Base-by-base conservation (phyloP, 1,140 invertebrate species). In the Agrypnia vestita region DNA sequence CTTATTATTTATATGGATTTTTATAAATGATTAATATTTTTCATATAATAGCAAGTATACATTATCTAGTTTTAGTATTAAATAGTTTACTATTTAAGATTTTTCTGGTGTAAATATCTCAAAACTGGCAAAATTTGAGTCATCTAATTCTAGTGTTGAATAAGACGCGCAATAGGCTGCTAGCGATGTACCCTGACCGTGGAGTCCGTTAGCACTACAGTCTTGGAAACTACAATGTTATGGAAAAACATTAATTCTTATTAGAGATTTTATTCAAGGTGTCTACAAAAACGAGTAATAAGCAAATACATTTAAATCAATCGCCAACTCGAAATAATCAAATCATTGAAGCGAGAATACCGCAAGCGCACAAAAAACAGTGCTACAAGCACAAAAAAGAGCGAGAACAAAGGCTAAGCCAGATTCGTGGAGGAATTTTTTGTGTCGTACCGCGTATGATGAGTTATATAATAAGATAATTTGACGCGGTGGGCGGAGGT, bases 381-480 rank as follows among this genome's bases (percentile, higher is more conserved):
- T 71, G 46, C 25, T 46, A 71, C 49, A 49, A 12, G 46, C 47
- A 74, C 53, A 74, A 74, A 74, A 56, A 74, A 43, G 21, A 56
- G 53, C 19, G 71, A 56, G 71, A 74, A 74, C 71, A 74, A 74
- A 56, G 71, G 51, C 49, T 15, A 15, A 12, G 35, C 10, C 21
- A 74, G 35, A 15, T 25, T 43, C 21, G 49, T 62, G 61, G 19
- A 8, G 4, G 53, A 55, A 55, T 74, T 74, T 55, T 10, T 72
- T 7, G 17, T 51, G 69, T 53, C 46, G 46, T 56, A 55, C 51
- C 51, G 53, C 71, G n/a, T 15, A 44, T 35, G 71, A 55, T 44
- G 71, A 59, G 71, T 61, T 49, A 8, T 64, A 53, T 73, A 76
- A 76, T 76, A 62, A 76, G 74, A 76, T 76, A 76, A 76, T 76